Percentiles rank a stretch among this genome's conserved stretches.
phyloP scores from a whole-genome alignment of 2,888 invertebrate species.

The Meteorus colon region DNA sequence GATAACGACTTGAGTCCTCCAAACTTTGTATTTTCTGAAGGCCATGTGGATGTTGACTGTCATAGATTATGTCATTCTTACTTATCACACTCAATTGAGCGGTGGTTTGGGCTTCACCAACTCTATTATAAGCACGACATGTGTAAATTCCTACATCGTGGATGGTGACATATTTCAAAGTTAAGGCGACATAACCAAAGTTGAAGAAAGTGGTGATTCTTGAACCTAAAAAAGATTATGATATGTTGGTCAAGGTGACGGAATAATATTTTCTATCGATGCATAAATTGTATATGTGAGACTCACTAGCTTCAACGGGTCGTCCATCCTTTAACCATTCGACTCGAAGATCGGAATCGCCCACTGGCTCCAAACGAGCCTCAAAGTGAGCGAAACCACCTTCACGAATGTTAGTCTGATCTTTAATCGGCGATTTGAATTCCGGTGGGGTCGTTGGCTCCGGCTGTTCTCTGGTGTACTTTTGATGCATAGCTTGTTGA shows the following conservation, averaged over 20 bases:
- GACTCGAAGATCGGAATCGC: conserved; percentile 90
- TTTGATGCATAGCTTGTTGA: conserved; percentile 86
- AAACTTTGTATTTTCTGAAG: conserved; percentile 92
- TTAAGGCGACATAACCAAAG: conserved; percentile 95
- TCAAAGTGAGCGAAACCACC: conserved; percentile 97
- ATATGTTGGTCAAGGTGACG: background rate
- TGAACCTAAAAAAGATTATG: conserved; percentile 75
- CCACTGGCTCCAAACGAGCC: conserved; percentile 93
- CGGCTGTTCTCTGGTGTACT: conserved; percentile 85
- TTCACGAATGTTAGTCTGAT: conserved; percentile 90
- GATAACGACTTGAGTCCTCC: conserved; percentile 87
- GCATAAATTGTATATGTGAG: conserved; percentile 14
- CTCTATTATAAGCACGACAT: conserved; percentile 89
- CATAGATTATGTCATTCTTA: conserved; percentile 89
- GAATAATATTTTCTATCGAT: background rate
- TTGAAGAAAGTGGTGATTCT: conserved; percentile 95
- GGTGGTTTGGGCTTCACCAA: conserved; percentile 89
- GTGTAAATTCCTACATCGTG: conserved; percentile 93
- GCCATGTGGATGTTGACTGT: conserved; percentile 94
- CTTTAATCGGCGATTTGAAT: conserved; percentile 92
- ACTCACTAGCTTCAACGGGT: conserved; percentile 88
- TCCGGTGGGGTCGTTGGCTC: conserved; percentile 88
- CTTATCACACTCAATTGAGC: conserved; percentile 89
- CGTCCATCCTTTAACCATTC: conserved; percentile 96
- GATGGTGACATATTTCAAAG: conserved; percentile 91